Percentiles rank a stretch among this genome's conserved stretches.
phyloP scores from a whole-genome alignment of 2,113 vertebrate species.

The Sturnira hondurensis region DNA sequence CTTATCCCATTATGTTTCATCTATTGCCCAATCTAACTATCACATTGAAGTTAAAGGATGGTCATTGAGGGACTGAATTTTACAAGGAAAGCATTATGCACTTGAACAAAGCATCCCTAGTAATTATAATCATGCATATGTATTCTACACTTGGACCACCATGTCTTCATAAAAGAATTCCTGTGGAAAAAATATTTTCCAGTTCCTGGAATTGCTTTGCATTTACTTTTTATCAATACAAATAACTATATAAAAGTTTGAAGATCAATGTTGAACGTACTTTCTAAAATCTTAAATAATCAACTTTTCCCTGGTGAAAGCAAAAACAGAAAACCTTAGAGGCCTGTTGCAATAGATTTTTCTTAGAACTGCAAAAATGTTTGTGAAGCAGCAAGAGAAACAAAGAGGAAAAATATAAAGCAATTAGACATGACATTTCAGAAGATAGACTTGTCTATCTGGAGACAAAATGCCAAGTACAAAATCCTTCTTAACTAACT shows the following conservation, averaged over 20 bases:
- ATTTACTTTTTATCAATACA: conserved; percentile 52
- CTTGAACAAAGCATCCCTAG: not conserved
- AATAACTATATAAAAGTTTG: conserved; percentile 48
- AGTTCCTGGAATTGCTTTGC: conserved; percentile 37
- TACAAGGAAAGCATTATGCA: conserved; percentile 2
- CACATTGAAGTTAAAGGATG: not conserved
- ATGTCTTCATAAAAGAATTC: not conserved
- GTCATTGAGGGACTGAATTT: not conserved
- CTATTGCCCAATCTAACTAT: not conserved
- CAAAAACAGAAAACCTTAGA: conserved; percentile 28
- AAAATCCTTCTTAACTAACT: conserved; percentile 38
- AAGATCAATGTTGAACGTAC: conserved; percentile 37
- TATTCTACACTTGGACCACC: not conserved
- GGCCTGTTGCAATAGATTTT: conserved; percentile 56
- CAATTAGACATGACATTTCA: conserved; percentile 52
- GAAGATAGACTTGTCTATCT: conserved; percentile 39
- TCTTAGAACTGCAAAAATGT: conserved; percentile 50
- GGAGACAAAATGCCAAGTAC: conserved; percentile 24
- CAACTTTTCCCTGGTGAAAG: conserved; percentile 43
- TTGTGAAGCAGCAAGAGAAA: conserved; percentile 60
- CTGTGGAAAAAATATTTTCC: not conserved
- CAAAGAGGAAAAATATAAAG: not conserved
- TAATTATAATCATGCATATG: conserved; percentile 27
- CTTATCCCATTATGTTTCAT: not conserved
- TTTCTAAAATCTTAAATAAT: conserved; percentile 59